These are phyloP conservation scores for Phragmatobia fuliginosa DNA, from an alignment of 2,888 invertebrate species.

Conservation along the genomic window DNA sequence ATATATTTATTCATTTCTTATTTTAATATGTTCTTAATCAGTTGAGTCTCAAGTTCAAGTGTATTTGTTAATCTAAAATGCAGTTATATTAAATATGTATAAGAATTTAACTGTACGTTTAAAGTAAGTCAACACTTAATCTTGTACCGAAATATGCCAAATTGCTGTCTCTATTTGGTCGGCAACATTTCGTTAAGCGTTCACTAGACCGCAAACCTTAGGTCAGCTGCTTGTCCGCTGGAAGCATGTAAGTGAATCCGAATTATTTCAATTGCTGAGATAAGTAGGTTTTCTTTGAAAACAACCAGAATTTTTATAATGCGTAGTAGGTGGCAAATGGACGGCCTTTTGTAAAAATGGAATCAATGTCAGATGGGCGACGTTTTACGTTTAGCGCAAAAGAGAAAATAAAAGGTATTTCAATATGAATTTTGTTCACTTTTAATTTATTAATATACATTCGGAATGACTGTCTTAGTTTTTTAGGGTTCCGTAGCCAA, in stretches of 20 bases:
- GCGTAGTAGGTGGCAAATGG: slow-evolving; percentile 63
- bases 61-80: background rate
- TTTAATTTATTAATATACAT: slow-evolving; percentile 86
- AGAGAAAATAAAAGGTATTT: slow-evolving; percentile 79
- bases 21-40: no score
- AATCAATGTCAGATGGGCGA: slow-evolving; percentile 71
- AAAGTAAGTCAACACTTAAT: slow-evolving; percentile 5
- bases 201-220: slow-evolving; percentile 56
- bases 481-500: no score
- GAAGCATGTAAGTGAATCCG: slow-evolving; percentile 48
- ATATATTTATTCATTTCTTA: no score
- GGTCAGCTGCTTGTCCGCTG: slow-evolving; percentile 39
- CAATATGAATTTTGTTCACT: slow-evolving; percentile 81
- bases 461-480: slow-evolving; percentile 71
- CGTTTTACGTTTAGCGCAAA: slow-evolving; percentile 63
- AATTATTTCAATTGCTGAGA: slow-evolving; percentile 54
- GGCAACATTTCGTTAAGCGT: slow-evolving; percentile 48
- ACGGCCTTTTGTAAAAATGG: slow-evolving; percentile 67
- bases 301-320: slow-evolving; percentile 60
- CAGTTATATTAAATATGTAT: background rate
- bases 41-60: background rate
- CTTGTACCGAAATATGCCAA: slow-evolving; percentile 35
- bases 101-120: background rate
- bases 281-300: slow-evolving; percentile 48
- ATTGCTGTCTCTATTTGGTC: slow-evolving; percentile 50